Evolutionary conservation across 1,140 invertebrate genomes (phyloP), one percentile per base, ranked within the genome.

Genomic region (Venustaconcha ellipsiformis): DNA sequence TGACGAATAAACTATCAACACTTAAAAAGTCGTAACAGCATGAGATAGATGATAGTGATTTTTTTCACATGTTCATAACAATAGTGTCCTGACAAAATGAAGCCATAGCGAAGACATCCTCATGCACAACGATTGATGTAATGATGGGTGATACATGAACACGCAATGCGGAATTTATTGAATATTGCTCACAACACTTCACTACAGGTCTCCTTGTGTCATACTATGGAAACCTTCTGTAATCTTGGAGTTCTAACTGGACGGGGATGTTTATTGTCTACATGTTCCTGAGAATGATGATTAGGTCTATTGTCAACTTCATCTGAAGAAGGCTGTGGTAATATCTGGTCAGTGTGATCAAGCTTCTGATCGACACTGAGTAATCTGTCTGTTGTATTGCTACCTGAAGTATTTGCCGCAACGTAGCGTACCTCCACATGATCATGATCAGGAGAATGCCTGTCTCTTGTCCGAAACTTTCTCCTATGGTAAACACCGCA

Each of bases 391-490:
- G 84, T 86, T 18, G 84, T 86, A 70, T 84, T 86, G 73, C 84
- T 83, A 3, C 84, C 83, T 18, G 84, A 82, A 64, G 80, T 79
- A 48, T 48, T 48, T 14, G 84, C 82, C 3, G 84, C 84, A 13
- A 86, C 84, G 70, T 86, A 86, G 12, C 84, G 79, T 48, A 86
- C 84, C 63, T 86, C 84, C 63, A 86, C 84, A 69, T 86, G 79
- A 70, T 86, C 84, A 20, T 80, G 79, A 67, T 86, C 83, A 17
- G 80, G 79, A 17, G 79, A 80, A 20, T 79, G 74, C 12, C 83
- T 77, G 62, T 86, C 84, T 26, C 73, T 63, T 67, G 69, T 58
- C 74, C 84, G 81, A 78, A 86, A 83, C 68, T 83, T 86, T 63
- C 82, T 80, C 59, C 83, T 76, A 64, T 86, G 84, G 67, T 86